Conservation (phyloP, 2,113 vertebrate species). For the Dasyornis broadbenti region DNA sequence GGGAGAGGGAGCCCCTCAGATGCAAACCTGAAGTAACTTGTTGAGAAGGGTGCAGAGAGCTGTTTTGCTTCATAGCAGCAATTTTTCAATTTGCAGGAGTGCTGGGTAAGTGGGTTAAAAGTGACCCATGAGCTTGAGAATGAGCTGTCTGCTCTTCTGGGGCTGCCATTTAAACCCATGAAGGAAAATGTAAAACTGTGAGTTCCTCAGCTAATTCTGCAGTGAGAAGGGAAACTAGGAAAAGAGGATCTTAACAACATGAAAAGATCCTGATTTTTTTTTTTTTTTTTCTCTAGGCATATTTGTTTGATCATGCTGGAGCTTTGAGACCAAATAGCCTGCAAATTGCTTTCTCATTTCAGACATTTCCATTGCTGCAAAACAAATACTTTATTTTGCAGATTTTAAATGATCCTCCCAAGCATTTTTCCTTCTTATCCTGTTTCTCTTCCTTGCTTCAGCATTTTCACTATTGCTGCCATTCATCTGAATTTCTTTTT, state of each 20-base stretch:
- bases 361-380: conserved; percentile 30
- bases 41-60: not conserved
- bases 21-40: not conserved
- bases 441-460: conserved; percentile 7
- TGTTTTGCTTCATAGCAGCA: not conserved
- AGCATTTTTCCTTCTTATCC: conserved; percentile 13
- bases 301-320: conserved; percentile 3
- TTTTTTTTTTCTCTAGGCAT: not conserved
- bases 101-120: not conserved
- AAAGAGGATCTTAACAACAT: not conserved
- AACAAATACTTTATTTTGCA: conserved; percentile 44
- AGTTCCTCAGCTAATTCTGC: not conserved
- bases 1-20: not conserved
- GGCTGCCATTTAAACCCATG: not conserved
- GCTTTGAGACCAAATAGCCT: conserved; percentile 33
- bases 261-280: not conserved
- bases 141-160: not conserved
- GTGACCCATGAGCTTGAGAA: not conserved
- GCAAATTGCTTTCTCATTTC: conserved; percentile 52
- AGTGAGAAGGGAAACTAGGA: not conserved
- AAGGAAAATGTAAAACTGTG: not conserved
- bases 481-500: conserved; percentile 32
- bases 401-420: conserved; percentile 45
- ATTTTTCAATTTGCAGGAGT: not conserved
- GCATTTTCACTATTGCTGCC: not conserved